These are phyloP conservation scores for Cardiocondyla obscurior DNA, from an alignment of 1,140 invertebrate genomes.

Conservation along the genomic window DNA sequence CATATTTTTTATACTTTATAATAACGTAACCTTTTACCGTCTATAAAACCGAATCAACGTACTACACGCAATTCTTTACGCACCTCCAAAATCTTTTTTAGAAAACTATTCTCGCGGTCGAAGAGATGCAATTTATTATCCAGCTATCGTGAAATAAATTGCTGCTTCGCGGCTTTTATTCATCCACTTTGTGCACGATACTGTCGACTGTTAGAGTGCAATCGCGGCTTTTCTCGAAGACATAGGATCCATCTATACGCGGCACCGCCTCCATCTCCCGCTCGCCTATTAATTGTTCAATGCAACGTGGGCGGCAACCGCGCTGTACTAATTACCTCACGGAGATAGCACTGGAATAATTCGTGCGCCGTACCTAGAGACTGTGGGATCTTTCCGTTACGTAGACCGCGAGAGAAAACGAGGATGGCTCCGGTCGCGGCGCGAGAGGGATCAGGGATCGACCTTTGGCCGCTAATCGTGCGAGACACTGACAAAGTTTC, in stretches of 20 bases:
- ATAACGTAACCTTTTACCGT: no score
- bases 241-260: background rate
- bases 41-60: no score
- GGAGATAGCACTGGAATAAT: slow-evolving; percentile 72
- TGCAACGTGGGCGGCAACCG: slow-evolving; percentile 77
- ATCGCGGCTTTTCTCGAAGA: slow-evolving; percentile 61
- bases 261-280: background rate
- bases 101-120: background rate
- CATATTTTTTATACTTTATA: slow-evolving; percentile 6
- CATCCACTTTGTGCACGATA: slow-evolving; percentile 61
- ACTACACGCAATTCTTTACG: no score
- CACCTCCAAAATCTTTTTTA: no score
- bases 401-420: slow-evolving; percentile 42
- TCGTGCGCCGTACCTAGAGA: slow-evolving; percentile 59
- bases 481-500: slow-evolving; percentile 68
- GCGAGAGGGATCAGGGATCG: slow-evolving; percentile 61
- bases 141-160: slow-evolving; percentile 54
- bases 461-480: slow-evolving; percentile 68
- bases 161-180: slow-evolving; percentile 44
- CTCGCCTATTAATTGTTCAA: slow-evolving; percentile 77
- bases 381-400: slow-evolving; percentile 43
- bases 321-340: slow-evolving; percentile 74
- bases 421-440: slow-evolving; percentile 49
- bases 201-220: slow-evolving; percentile 45
- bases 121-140: slow-evolving; percentile 33